phyloP scores from a whole-genome alignment of 2,113 vertebrate genomes.

The Silurus glanis region DNA sequence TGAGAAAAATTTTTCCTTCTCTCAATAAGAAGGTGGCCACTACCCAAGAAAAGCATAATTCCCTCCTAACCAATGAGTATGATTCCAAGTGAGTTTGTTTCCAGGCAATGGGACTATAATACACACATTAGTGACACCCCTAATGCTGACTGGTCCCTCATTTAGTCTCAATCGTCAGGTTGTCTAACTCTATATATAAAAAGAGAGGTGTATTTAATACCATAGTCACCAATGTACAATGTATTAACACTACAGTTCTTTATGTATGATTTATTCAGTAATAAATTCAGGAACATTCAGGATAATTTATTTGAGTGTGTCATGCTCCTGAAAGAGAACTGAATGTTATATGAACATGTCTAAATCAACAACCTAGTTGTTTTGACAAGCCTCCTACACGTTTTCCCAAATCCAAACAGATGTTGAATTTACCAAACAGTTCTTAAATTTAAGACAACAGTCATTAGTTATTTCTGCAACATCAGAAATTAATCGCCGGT shows the following conservation, averaged over 20 bases:
- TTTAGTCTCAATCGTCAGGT: background rate
- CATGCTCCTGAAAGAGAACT: background rate
- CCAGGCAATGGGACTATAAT: background rate
- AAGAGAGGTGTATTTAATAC: background rate
- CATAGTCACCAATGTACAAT: background rate
- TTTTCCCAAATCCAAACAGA: slow-evolving; percentile 16
- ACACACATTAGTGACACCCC: background rate
- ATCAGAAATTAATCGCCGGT: background rate
- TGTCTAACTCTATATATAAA: background rate
- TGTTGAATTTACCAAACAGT: background rate
- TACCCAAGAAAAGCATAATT: background rate
- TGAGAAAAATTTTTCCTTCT: background rate
- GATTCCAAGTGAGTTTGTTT: background rate
- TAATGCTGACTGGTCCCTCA: background rate
- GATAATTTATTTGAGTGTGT: background rate
- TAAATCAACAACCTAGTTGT: slow-evolving; percentile 19
- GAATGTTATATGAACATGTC: slow-evolving; percentile 13
- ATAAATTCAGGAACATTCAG: background rate
- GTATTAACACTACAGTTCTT: background rate
- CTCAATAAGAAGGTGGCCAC: background rate
- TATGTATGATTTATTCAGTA: background rate
- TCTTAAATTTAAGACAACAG: background rate
- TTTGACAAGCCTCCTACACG: slow-evolving; percentile 13
- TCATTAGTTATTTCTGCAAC: background rate
- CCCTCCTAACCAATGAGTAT: background rate